Percentiles rank a stretch among this genome's conserved stretches.
phyloP scores from a whole-genome alignment of 2,888 invertebrate species.

The Polylopha cassiicola region DNA sequence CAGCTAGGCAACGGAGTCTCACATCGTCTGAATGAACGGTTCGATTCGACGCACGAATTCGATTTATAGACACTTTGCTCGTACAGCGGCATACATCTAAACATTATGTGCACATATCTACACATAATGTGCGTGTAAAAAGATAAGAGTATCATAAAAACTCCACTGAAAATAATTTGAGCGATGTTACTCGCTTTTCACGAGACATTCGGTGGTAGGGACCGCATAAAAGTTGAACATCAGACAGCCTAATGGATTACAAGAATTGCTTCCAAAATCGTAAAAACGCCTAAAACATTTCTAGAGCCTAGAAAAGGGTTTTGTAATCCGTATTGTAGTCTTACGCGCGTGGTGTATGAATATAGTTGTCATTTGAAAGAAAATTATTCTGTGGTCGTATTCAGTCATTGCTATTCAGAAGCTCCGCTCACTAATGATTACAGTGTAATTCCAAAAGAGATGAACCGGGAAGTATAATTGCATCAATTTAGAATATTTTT shows the following conservation, averaged over 20 bases:
- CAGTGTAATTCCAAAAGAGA: slow-evolving; percentile 2
- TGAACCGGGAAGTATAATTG: background rate
- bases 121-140: slow-evolving; percentile 73
- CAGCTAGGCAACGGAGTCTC: too few species aligned
- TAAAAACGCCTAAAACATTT: slow-evolving; percentile 57
- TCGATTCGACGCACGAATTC: slow-evolving; percentile 68
- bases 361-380: slow-evolving; percentile 31
- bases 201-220: slow-evolving; percentile 71
- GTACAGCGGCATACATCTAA: slow-evolving; percentile 58
- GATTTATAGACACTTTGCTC: slow-evolving; percentile 66
- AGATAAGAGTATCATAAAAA: slow-evolving; percentile 74
- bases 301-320: slow-evolving; percentile 54
- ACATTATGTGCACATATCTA: slow-evolving; percentile 71
- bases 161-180: slow-evolving; percentile 74
- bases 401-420: slow-evolving; percentile 33
- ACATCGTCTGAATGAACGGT: slow-evolving; percentile 25
- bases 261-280: slow-evolving; percentile 67
- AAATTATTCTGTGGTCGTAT: slow-evolving; percentile 38
- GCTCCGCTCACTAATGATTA: slow-evolving; percentile 25
- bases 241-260: slow-evolving; percentile 74
- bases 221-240: slow-evolving; percentile 72
- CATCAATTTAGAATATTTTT: too few species aligned
- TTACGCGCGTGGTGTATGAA: slow-evolving; percentile 42
- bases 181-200: slow-evolving; percentile 68
- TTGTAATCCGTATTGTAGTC: slow-evolving; percentile 50